phyloP scores from a whole-genome alignment of 2,888 invertebrate species.

The Unio pictorum region DNA sequence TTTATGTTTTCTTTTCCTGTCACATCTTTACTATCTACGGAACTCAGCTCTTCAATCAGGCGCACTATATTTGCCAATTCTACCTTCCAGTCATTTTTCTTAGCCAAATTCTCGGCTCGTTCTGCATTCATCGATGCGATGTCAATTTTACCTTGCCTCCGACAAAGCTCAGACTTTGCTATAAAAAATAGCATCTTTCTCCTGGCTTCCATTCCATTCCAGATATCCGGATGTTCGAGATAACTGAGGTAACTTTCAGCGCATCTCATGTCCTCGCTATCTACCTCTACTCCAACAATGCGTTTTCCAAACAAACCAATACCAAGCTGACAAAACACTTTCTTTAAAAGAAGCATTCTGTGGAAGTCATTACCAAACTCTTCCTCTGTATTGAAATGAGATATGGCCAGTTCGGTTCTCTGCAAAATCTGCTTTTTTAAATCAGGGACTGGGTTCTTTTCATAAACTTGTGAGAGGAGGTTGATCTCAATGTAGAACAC shows the following conservation, averaged over 20 bases:
- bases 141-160: constrained; percentile 11
- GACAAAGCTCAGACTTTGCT: constrained; percentile 16
- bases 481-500: constrained; percentile 38
- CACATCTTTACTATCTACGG: no score
- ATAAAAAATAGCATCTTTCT: constrained; percentile 26
- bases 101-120: constrained; percentile 13
- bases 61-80: constrained; percentile 12
- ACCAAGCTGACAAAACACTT: constrained; percentile 33
- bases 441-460: constrained; percentile 7
- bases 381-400: constrained; percentile 32
- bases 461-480: constrained; percentile 28
- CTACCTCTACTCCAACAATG: constrained; percentile 12
- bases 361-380: constrained; percentile 31
- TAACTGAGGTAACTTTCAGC: constrained; percentile 23
- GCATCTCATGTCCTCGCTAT: constrained; percentile 11
- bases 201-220: constrained; percentile 21
- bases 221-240: constrained; percentile 18
- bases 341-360: constrained; percentile 33
- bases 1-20: no score
- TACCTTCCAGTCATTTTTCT: constrained; percentile 11
- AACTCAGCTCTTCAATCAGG: constrained; percentile 1
- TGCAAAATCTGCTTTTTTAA: constrained; percentile 25
- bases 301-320: constrained; percentile 26
- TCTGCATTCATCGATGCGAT: constrained; percentile 12
- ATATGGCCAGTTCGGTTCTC: constrained; percentile 20